Evolutionary conservation across 2,888 invertebrate species (phyloP), one percentile per base, ranked within the genome.

Genomic region (Epinotia brunnichana): DNA sequence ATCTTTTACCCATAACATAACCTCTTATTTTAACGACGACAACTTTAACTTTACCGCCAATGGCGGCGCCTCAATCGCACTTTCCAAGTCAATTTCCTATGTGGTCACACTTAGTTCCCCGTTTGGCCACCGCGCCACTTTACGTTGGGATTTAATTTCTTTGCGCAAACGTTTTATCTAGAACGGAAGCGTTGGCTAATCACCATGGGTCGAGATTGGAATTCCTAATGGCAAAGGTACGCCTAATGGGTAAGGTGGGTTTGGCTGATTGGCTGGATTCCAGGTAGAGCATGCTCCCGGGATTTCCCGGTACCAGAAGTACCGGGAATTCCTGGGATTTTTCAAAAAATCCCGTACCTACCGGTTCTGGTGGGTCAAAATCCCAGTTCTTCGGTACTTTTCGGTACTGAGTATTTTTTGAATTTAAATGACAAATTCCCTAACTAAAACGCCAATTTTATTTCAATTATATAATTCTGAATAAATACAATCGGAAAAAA

Each of bases 141-240:
- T 19, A 19, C 4, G 57, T 29, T n/a, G 57, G 29, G 29, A n/a
- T 29, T 66, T 35, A 53, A 39, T 54, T 19, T 63, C 39, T 64
- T 66, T 56, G 39, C 66, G 66, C 66, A 66, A 66, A 66, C 66
- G 56, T 41, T 39, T 29, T 66, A 66, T 66, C 66, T 39, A 66
- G 66, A 66, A 66, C 66, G 66, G 66, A 66, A 66, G 66, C n/a
- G n/a, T 66, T 66, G 56, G 56, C 54, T 56, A 66, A 66, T 56
- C 41, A 41, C 35, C 35, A 19, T 53, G 53, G 64, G 64, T 39
- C 64, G 53, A 41, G 66, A 66, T 39, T 3, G 64, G 64, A 56
- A 66, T 66, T 66, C 56, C 54, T 66, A 63, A 63, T 56, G 53
- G 64, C 9, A 53, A 39, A 29, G 19, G 39, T 64, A 66, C 54